Percentiles rank a stretch among this genome's conserved stretches.
These are phyloP conservation scores for Gopherus evgoodei DNA, from an alignment of 2,113 vertebrate genomes.

Conservation along the genomic window DNA sequence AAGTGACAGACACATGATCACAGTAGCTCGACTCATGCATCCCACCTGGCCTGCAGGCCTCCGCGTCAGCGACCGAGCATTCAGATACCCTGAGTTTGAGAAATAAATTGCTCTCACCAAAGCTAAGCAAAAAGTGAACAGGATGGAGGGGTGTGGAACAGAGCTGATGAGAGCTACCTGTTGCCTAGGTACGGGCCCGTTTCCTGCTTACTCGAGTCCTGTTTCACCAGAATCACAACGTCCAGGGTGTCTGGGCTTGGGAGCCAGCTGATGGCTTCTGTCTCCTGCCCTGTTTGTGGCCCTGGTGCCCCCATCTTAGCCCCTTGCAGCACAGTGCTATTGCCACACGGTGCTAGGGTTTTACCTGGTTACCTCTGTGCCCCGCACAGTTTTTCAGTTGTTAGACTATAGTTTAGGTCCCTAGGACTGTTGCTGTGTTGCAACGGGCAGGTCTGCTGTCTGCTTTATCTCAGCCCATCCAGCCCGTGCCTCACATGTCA, in stretches of 20 bases:
- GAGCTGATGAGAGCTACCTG: slow-evolving; percentile 25
- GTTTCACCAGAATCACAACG: background rate
- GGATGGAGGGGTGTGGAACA: background rate
- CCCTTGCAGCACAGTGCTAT: background rate
- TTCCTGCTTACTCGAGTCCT: background rate
- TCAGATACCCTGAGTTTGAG: background rate
- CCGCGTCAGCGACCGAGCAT: background rate
- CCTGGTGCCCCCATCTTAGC: background rate
- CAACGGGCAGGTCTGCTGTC: background rate
- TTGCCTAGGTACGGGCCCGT: slow-evolving; percentile 41
- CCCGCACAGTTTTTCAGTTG: background rate
- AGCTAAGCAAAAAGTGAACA: slow-evolving; percentile 1
- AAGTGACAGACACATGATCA: background rate
- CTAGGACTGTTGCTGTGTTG: background rate
- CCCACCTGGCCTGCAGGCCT: background rate
- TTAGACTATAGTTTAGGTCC: background rate
- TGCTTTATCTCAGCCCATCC: background rate
- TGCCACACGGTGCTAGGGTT: background rate
- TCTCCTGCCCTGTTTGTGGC: background rate
- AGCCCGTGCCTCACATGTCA: background rate
- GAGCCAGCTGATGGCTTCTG: background rate
- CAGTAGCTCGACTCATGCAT: background rate
- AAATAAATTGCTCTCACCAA: background rate
- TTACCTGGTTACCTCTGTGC: background rate
- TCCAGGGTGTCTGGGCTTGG: background rate